Conservation (phyloP, 2,113 vertebrate species). For the Uria lomvia region DNA sequence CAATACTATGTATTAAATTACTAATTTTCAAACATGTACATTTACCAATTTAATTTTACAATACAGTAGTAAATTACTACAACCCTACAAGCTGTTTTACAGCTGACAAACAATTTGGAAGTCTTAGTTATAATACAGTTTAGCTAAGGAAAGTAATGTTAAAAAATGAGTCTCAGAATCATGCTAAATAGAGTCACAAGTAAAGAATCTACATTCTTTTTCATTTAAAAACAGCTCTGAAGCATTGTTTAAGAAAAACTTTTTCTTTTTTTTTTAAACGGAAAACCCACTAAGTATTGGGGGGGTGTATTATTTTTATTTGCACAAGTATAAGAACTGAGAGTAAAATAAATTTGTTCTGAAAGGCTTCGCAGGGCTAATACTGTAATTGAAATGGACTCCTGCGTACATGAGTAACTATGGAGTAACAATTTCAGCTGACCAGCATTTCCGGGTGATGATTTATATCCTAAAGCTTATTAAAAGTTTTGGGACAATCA, state of each 20-base stretch:
- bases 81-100: not conserved
- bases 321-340: not conserved
- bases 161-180: not conserved
- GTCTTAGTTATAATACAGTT: not conserved
- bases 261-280: not conserved
- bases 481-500: not conserved
- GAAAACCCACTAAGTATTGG: not conserved
- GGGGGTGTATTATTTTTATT: not conserved
- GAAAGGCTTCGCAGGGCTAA: not conserved
- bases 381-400: not conserved
- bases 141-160: not conserved
- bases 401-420: not conserved
- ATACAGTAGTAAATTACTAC: not conserved
- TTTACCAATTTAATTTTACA: not conserved
- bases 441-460: not conserved
- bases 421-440: not conserved
- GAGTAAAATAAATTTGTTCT: not conserved
- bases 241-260: not conserved
- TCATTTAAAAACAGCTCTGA: not conserved
- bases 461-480: not conserved
- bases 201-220: not conserved
- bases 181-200: not conserved
- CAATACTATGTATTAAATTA: not conserved
- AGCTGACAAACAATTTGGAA: not conserved
- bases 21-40: not conserved